Base-by-base conservation (phyloP, 2,797 vertebrate genomes). In the Neosilurus mollespiculum region DNA sequence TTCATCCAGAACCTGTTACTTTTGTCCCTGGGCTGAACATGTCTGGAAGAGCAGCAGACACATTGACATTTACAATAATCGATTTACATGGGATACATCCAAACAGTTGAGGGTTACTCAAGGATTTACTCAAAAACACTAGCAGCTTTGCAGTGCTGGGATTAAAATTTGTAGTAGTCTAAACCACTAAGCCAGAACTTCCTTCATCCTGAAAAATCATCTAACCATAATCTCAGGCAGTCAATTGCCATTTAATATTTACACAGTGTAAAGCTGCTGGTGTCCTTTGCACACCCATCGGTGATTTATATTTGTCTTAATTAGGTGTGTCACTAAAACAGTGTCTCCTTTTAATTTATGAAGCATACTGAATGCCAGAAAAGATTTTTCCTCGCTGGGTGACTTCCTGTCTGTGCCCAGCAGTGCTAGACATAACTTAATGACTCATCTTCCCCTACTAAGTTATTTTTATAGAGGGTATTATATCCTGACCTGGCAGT, bases 181-280 rank as follows among this genome's bases (percentile, higher is more conserved):
- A 69, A 37, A 22, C 72, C 26, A 58, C 8, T 20, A 75, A 75
- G 24, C 53, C 5, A 49, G 1, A 1, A 26, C 58, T 24, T 49
- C 34, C 6, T 9, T 78, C 1, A 22, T n/a, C 2, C 43, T 61
- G 26, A 20, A 2, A 0, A 11, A 8, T 24, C 14, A 16, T 4
- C 56, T 24, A n/a, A 78, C n/a, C 14, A 43, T 62, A 9, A 37
- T 86, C 56, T 0, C 3, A 30, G 26, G 1, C 16, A 34, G 20
- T 22, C 54, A 64, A 58, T 67, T 37, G 8, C 81, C 83, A 78
- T 89, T 87, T 88, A 88, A 90, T 87, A 81, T 92, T 89, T 92
- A 76, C 85, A 53, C 30, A 73, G 70, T 78, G 84, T 64, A n/a
- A 22, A 87, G 34, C 82, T 66, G 34, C 84, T 83, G 22, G 64